Evolutionary conservation across 64 coral and sea anemone genomes (phyloP), one percentile per base, ranked within the genome.

Genomic region (Montipora sp.): DNA sequence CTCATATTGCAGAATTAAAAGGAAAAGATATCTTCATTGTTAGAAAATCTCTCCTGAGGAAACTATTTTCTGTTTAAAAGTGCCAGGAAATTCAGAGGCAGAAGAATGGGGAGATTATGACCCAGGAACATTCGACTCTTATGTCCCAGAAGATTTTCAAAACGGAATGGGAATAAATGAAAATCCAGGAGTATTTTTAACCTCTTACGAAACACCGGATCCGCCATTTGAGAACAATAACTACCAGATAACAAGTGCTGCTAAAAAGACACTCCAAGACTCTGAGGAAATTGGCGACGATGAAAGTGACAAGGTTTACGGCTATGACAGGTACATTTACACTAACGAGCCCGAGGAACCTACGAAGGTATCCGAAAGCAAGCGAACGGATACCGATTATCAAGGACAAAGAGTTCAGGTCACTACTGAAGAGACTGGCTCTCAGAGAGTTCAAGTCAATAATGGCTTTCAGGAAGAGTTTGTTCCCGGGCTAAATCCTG

Each of bases 401-500:
- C 77, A 94, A 59, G 90, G 94, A 59, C 96, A 98, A 73, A 91
- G 91, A 48, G 94, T 95, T 44, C 97, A 98, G 84, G 92, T 94
- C 11, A 94, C 94, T n/a, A 83, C 89, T 3, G 97, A 98, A 47
- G 97, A 98, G 82, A 98, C 97, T 91, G 97, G 97, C 0, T 98
- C 97, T 47, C 97, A 98, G 74, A 91, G 97, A 73, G 97, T 98
- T 10, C 97, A 98, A 80, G 97, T 98, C 7, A 98, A 98, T 79
- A 98, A 98, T 12, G 97, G 97, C 1, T 98, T 98, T 86, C 94
- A 98, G 50, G 97, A 98, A 45, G 88, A 98, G 50, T 98, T 96
- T 77, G 95, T 98, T 85, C 97, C 97, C 36, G 97, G 97, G 18
- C 84, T 96, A 12, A 98, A 98, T 72, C 92, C 97, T 15, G 97